Percentiles rank a stretch among this genome's conserved stretches.
phyloP scores from a whole-genome alignment of 2,888 invertebrate genomes.

The Sphinx pinastri region DNA sequence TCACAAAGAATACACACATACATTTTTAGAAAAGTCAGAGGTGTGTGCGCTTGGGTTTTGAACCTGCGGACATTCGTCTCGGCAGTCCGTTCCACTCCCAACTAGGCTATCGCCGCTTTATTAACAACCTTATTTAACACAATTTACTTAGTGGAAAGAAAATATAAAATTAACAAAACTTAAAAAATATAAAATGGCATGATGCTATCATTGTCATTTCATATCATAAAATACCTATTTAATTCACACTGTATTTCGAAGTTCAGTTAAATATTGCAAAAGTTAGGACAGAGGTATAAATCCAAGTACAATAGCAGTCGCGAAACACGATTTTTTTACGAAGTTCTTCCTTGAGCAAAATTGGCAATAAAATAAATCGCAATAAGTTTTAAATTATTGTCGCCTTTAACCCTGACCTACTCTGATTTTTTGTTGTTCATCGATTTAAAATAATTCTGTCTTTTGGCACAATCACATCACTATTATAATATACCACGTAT shows the following conservation, averaged over 20 bases:
- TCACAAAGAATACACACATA: no score
- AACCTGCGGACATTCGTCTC: no score
- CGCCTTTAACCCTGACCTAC: neutral
- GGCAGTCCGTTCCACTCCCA: no score
- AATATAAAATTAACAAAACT: no score
- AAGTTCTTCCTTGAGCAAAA: neutral
- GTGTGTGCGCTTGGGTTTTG: no score
- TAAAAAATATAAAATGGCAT: no score
- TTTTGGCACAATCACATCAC: neutral
- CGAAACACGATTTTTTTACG: neutral
- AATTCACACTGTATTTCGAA: neutral
- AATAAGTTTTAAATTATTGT: conserved; percentile 3
- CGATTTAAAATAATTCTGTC: neutral
- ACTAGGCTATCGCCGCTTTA: no score
- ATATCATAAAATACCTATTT: neutral
- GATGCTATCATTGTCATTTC: neutral
- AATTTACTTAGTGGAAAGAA: no score
- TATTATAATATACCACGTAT: neutral
- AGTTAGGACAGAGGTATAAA: neutral
- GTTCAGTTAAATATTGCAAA: neutral
- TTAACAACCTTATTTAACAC: no score
- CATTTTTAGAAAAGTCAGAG: no score
- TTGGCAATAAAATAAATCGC: neutral
- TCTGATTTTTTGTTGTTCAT: neutral
- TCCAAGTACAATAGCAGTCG: neutral